phyloP scores from a whole-genome alignment of 2,113 vertebrate genomes.

The Malurus cyaneus region DNA sequence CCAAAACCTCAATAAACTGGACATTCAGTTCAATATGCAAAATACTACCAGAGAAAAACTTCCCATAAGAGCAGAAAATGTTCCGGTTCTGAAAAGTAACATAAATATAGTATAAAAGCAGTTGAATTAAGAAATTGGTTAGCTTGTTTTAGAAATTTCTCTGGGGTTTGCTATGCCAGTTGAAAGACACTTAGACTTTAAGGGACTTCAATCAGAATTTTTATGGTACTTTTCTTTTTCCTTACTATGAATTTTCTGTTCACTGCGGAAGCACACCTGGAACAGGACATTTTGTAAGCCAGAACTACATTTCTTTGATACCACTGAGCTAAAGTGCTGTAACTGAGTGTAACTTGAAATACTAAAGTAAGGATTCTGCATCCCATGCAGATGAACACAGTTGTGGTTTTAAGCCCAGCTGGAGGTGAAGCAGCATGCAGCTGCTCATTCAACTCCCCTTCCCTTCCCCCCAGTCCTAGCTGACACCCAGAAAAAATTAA shows the following conservation, averaged over 20 bases:
- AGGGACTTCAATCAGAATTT: background rate
- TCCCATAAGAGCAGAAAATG: background rate
- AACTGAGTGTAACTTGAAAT: background rate
- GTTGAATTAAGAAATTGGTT: background rate
- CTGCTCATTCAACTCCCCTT: accelerated
- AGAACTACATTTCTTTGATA: background rate
- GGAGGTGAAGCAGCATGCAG: background rate
- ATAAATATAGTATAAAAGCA: background rate
- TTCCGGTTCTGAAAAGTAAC: background rate
- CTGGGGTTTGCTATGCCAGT: background rate
- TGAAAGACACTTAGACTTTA: background rate
- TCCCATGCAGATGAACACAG: background rate
- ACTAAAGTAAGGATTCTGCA: background rate
- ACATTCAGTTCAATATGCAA: background rate
- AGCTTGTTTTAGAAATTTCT: background rate
- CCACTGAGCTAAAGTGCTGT: background rate
- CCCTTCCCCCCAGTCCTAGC: background rate
- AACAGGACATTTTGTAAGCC: background rate
- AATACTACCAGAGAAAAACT: background rate
- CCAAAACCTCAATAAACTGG: background rate
- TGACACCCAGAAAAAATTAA: background rate
- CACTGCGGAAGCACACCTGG: background rate
- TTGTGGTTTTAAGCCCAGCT: background rate
- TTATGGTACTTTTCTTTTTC: background rate
- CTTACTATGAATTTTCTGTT: background rate